Evolutionary conservation across 2,797 vertebrate species (phyloP).

Genomic region (Neosilurus hyrtlii): DNA sequence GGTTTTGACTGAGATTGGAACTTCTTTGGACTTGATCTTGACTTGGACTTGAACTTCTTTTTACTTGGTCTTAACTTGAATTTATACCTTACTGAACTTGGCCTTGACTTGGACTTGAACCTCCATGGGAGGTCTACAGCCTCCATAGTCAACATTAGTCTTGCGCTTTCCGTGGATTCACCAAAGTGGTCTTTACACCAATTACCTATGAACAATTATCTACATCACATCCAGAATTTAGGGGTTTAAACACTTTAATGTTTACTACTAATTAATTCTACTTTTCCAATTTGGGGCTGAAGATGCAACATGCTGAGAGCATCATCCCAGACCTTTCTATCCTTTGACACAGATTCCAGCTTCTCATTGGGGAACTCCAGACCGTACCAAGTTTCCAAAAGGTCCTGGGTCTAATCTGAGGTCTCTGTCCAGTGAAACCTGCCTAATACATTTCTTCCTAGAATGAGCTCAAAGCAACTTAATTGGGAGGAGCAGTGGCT

Average conservation of each 20-base stretch:
- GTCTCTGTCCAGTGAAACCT: not conserved
- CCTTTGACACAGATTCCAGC: not conserved
- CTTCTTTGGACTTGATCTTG: no score
- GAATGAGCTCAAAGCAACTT: not conserved
- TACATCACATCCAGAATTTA: not conserved
- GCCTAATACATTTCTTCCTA: not conserved
- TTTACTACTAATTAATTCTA: not conserved
- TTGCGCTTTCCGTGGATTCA: no score
- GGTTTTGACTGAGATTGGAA: no score
- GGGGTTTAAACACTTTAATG: not conserved
- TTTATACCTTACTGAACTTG: no score
- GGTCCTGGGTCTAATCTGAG: not conserved
- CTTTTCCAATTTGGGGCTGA: not conserved
- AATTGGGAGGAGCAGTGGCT: not conserved
- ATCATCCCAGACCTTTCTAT: not conserved
- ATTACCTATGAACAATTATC: not conserved
- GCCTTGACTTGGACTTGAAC: no score
- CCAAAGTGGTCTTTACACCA: no score
- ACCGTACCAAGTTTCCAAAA: not conserved
- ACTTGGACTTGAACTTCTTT: no score
- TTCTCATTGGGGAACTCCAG: not conserved
- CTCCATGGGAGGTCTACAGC: no score
- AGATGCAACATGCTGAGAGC: not conserved
- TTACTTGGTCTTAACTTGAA: no score
- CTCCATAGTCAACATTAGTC: no score